Conservation (phyloP, 2,113 vertebrate species). For the Hemiprocne comata region DNA sequence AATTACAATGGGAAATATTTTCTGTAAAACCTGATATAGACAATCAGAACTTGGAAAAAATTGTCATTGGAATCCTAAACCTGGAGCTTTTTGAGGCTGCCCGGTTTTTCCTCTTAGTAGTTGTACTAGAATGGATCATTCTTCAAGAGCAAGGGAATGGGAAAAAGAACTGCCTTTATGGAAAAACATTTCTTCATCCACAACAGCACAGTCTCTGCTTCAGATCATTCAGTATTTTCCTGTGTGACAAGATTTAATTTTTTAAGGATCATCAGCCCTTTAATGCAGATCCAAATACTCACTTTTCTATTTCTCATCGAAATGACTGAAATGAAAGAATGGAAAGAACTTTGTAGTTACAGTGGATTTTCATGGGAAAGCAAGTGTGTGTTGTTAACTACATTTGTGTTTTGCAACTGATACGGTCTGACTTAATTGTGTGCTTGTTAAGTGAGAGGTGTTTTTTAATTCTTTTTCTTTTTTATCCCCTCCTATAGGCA, state of each 20-base stretch:
- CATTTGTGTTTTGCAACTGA: background rate
- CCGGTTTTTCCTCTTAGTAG: background rate
- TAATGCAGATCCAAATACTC: background rate
- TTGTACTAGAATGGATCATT: background rate
- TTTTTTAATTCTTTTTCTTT: constrained; percentile 29
- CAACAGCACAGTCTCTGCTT: background rate
- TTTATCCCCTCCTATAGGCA: background rate
- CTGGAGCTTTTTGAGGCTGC: background rate
- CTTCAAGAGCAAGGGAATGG: background rate
- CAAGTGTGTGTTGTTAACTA: background rate
- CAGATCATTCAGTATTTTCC: background rate
- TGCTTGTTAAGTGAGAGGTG: constrained; percentile 17
- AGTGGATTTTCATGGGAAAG: background rate
- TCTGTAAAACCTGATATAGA: background rate
- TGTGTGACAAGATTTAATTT: background rate
- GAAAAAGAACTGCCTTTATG: background rate
- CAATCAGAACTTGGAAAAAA: background rate
- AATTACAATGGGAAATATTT: background rate
- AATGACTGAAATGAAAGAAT: background rate
- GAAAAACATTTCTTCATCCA: background rate
- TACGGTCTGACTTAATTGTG: constrained; percentile 13
- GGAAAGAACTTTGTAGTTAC: background rate
- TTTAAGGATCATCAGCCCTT: background rate
- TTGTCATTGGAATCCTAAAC: background rate
- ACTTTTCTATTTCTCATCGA: background rate